These are phyloP conservation scores for Adela reaumurella DNA, from an alignment of 2,888 invertebrate genomes.

Conservation along the genomic window DNA sequence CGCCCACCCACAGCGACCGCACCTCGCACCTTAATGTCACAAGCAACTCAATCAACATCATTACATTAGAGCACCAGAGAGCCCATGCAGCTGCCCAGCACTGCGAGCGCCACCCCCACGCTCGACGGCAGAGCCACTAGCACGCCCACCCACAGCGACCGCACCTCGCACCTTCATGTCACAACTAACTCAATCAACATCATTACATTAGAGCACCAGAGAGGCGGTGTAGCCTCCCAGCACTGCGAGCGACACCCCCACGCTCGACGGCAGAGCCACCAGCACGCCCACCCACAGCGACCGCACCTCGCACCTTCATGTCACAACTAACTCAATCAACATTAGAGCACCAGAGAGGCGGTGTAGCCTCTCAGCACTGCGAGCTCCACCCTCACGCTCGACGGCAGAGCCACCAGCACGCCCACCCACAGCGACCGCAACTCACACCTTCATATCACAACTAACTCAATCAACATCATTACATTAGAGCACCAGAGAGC, in stretches of 20 bases:
- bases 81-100: constrained; percentile 65
- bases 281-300: constrained; percentile 60
- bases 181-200: too few species aligned
- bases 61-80: too few species aligned
- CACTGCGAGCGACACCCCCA: constrained; percentile 65
- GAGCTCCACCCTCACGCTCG: constrained; percentile 74
- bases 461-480: constrained; percentile 5
- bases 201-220: too few species aligned
- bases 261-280: constrained; percentile 65
- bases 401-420: constrained; percentile 69
- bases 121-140: constrained; percentile 66
- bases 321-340: too few species aligned
- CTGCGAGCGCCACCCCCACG: constrained; percentile 65
- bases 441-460: constrained; percentile 53
- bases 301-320: constrained; percentile 47
- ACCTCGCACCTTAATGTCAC: constrained; percentile 57
- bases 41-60: constrained; percentile 5
- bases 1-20: constrained; percentile 65
- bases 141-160: constrained; percentile 59
- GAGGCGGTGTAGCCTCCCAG: too few species aligned
- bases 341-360: constrained; percentile 73
- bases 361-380: constrained; percentile 76
- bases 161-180: too few species aligned
- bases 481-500: constrained; percentile 67
- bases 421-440: constrained; percentile 67